A percentile compares a stretch with the other conserved stretches of the same genome.
Evolutionary conservation across 2,888 invertebrate species (phyloP).

Genomic region (Idaea biselata): DNA sequence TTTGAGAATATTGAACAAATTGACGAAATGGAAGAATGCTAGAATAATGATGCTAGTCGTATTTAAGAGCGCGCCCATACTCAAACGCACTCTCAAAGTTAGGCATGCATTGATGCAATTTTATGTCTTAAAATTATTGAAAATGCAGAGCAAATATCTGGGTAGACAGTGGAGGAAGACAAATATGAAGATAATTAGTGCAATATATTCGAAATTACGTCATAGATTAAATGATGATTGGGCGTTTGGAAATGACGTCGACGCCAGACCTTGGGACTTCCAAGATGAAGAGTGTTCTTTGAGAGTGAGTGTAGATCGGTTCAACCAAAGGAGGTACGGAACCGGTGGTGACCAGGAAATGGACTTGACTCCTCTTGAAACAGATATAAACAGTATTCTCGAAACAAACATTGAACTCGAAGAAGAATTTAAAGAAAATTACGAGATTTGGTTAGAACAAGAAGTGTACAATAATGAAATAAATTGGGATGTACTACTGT

Average conservation of each 20-base stretch:
- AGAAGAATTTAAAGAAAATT: slow-evolving; percentile 95
- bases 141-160: slow-evolving; percentile 99
- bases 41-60: slow-evolving; percentile 99
- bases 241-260: slow-evolving; percentile 99
- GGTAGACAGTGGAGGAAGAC: slow-evolving; percentile 99
- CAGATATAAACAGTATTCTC: slow-evolving; percentile 90
- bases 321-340: slow-evolving; percentile 95
- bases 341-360: slow-evolving; percentile 76
- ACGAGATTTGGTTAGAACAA: slow-evolving; percentile 96
- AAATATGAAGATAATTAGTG: slow-evolving; percentile 99
- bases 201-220: slow-evolving; percentile 98
- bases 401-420: slow-evolving; percentile 90
- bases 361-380: slow-evolving; percentile 86
- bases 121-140: slow-evolving; percentile 97
- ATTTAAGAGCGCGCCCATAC: slow-evolving; percentile 99
- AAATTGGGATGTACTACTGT: slow-evolving; percentile 85
- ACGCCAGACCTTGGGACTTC: slow-evolving; percentile 98
- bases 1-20: slow-evolving; percentile 96
- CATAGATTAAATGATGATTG: slow-evolving; percentile 99
- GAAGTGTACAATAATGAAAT: slow-evolving; percentile 95
- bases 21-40: slow-evolving; percentile 99
- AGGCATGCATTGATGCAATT: slow-evolving; percentile 98
- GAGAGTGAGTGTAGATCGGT: slow-evolving; percentile 95
- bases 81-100: slow-evolving; percentile 97
- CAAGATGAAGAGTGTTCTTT: slow-evolving; percentile 98